Base-by-base conservation (phyloP, 2,888 invertebrate species). In the Catocala fraxini region DNA sequence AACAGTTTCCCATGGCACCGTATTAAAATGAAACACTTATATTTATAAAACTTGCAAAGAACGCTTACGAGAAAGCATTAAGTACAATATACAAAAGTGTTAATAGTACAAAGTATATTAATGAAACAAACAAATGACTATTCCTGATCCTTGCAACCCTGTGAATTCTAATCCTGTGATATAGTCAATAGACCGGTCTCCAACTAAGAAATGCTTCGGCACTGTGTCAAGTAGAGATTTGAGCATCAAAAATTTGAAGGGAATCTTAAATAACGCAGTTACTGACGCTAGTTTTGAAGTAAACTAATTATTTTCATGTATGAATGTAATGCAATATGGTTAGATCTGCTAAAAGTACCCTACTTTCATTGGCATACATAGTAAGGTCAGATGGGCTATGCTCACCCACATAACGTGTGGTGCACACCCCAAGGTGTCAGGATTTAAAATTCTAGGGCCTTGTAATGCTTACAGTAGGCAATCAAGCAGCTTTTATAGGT, bases 111-210 rank as follows among this genome's bases (percentile, higher is more conserved):
- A 57, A 51, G 4, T 55, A 51, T 45, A 61, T 33, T 35, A 13
- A 9, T 15, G n/a, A 25, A 56, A 62, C 52, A 57, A 52, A 39
- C 5, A 6, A 78, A 75, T 70, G 59, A 80, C 77, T 80, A 80
- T 75, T 62, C 71, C 71, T 85, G 80, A 81, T 84, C 78, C 75
- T 84, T 84, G 86, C 83, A 89, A 92, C 92, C 92, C 92, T 92
- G 92, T 92, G 88, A 87, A 87, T 85, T 90, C 89, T 91, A 89
- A 90, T 85, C 85, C 84, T 89, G 90, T 89, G 88, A 89, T 86
- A 84, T 81, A 83, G 81, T 86, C 79, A 82, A 83, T 80, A 84
- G 78, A 81, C 76, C 79, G 82, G 76, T 82, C 80, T 83, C 79
- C 84, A 85, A 87, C 83, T 82, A 87, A 76, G 81, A 84, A 84